Evolutionary conservation across 92 coral and sea anemone species (phyloP).

Genomic region (Muricea muricata): DNA sequence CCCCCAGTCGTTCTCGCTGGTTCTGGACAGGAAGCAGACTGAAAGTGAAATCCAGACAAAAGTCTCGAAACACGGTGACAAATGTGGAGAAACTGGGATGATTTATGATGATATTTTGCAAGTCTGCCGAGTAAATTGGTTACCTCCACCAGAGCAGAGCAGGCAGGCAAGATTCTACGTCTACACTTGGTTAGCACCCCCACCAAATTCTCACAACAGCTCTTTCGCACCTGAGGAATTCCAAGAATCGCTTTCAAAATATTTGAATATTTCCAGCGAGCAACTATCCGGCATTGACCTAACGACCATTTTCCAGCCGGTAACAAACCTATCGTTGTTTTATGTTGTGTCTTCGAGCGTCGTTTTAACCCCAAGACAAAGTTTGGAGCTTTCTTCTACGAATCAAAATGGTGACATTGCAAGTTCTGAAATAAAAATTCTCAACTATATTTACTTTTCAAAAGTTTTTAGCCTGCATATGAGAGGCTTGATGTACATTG

Average conservation of each 20-base stretch:
- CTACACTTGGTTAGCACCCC: slow-evolving; percentile 1
- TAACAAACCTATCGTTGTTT: not conserved
- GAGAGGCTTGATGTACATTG: not conserved
- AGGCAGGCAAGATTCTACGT: slow-evolving; percentile 19
- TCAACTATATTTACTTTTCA: slow-evolving; percentile 11
- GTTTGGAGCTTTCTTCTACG: not conserved
- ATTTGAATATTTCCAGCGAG: not conserved
- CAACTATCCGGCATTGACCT: not conserved
- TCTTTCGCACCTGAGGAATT: not conserved
- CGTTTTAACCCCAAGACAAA: slow-evolving; percentile 19
- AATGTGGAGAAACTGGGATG: slow-evolving; percentile 12
- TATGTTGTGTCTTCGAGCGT: slow-evolving; percentile 4
- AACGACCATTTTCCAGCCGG: not conserved
- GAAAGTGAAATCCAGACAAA: not conserved
- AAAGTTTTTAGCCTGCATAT: not conserved
- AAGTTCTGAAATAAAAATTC: not conserved
- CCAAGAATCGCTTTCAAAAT: slow-evolving; percentile 7
- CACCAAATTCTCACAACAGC: not conserved
- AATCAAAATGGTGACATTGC: not conserved
- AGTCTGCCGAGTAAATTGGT: slow-evolving; percentile 20
- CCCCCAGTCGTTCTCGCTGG: slow-evolving; percentile 16
- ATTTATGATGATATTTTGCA: slow-evolving; percentile 14
- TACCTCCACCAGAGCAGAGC: not conserved
- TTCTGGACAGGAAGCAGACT: not conserved
- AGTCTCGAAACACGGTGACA: not conserved